A percentile compares a stretch with the other conserved stretches of the same genome.
These are phyloP conservation scores for Nysson spinosus DNA, from an alignment of 2,888 invertebrate species.

Conservation along the genomic window DNA sequence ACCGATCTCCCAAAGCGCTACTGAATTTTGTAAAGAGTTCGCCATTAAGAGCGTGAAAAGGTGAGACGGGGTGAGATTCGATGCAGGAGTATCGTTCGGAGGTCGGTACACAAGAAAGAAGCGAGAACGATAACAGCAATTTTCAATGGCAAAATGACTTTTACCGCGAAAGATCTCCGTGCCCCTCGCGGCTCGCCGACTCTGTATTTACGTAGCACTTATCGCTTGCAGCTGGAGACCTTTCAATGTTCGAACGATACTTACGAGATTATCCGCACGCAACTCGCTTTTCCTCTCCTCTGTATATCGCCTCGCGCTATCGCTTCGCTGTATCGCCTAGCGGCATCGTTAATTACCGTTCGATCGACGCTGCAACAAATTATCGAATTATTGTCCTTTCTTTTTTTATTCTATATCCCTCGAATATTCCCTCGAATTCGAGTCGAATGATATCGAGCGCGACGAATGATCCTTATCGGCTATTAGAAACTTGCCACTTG, in stretches of 20 bases:
- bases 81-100: slow-evolving; percentile 8
- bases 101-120: no score
- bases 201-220: slow-evolving; percentile 46
- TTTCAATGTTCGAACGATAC: slow-evolving; percentile 45
- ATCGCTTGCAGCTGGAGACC: slow-evolving; percentile 40
- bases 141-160: slow-evolving; percentile 36
- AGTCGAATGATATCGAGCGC: no score
- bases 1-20: no score
- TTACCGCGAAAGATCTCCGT: slow-evolving; percentile 36
- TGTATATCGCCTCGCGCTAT: slow-evolving; percentile 24
- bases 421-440: no score
- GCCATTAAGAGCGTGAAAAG: background rate
- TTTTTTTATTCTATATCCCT: no score
- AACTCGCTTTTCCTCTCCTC: slow-evolving; percentile 31
- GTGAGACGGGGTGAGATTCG: background rate
- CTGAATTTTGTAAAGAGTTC: no score
- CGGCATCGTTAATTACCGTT: slow-evolving; percentile 54
- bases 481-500: slow-evolving; percentile 14
- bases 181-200: slow-evolving; percentile 22
- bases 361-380: no score
- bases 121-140: slow-evolving; percentile 55
- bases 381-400: slow-evolving; percentile 19
- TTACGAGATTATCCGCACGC: slow-evolving; percentile 55
- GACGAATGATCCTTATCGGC: slow-evolving; percentile 28
- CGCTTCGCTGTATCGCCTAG: slow-evolving; percentile 25